Base-by-base conservation (phyloP, 2,113 vertebrate species). In the Pavo muticus region DNA sequence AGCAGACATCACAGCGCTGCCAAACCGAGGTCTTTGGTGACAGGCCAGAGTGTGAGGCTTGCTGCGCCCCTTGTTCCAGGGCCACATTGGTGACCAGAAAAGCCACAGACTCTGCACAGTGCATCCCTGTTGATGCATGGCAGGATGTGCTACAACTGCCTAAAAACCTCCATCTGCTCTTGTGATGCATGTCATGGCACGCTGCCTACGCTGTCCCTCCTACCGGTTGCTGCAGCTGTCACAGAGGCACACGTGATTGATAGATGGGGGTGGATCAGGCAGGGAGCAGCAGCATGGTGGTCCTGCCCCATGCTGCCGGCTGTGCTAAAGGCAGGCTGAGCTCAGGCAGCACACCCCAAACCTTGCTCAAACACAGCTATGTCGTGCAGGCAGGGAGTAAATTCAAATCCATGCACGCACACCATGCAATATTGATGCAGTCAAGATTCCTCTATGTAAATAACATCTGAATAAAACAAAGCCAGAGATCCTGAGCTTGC, bases 181-280 rank as follows among this genome's bases (percentile, higher is more conserved):
- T 61, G n/a, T 29, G 20, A 37, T 6, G 1, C 13, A 9, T 48
- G 39, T 20, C 32, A 60, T 88, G 52, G 39, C 32, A 61, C 6
- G 6, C 32, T 65, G 30, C 35, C 40, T 30, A 39, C 48, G 32
- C 25, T 14, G 16, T 57, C 6, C 5, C 7, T 76, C 40, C 48
- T 42, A 3, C 19, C 14, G 2, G 18, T 6, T 20, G 19, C 3
- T 59, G 6, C 13, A 45, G 40, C 29, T 54, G 40, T 59, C 76
- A 64, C 30, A 73, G 76, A 71, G 70, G 7, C 2, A 0, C 20
- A 19, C 0, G 0, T 11, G 50, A 39, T 48, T 9, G 50, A 39
- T 45, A 56, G 2, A 3, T 14, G 24, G 23, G 12, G 54, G 19
- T 4, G 15, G n/a, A 50, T 5, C 19, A 44, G 19, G 32, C 1